Base-by-base conservation (phyloP, 2,797 vertebrate species). In the Thunnus albacares region DNA sequence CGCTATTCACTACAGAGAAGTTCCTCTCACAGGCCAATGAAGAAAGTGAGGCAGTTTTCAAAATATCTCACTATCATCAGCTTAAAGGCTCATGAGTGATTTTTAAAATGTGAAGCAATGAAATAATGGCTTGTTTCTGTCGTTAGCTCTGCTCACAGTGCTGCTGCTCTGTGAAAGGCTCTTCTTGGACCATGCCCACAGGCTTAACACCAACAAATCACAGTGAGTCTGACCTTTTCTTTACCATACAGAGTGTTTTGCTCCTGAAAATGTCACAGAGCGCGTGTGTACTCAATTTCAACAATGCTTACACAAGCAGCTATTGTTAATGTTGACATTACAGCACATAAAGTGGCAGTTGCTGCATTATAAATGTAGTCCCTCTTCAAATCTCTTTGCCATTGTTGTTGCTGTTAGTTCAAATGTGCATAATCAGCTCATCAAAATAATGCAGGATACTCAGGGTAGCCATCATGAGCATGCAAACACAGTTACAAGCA, bases 1-100 rank as follows among this genome's bases (percentile, higher is more conserved):
- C 96, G 3, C 89, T 99, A 8, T 98, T 99, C 92, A 97, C 97
- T 45, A 97, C 97, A 5, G 98, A 99, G 88, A 99, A 99, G 94
- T 99, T 99, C 87, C 93, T 99, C 35, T 96, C 96, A 9, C 95
- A 97, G 90, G 96, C 96, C 5, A 96, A 92, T 5, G 97, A 99
- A 58, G 98, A 99, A 91, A 97, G 98, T 99, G 94, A 95, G 95
- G 28, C 10, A 18, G 9, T n/a, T 59, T 28, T 78, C 14, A 35
- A 55, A 20, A 18, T 22, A 2, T 63, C 15, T 28, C 5, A 41
- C 2, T 20, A 8, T 28, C 20, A 45, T 43, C 30, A 56, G 3
- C 30, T 3, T 5, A 53, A 56, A 64, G 0, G 0, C 3, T 56
- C 8, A 22, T 51, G 13, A 15, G 6, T 49, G 3, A 55, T 71